Evolutionary conservation across 1,140 invertebrate species (phyloP), one percentile per base, ranked within the genome.

Genomic region (Aphidius ervi): DNA sequence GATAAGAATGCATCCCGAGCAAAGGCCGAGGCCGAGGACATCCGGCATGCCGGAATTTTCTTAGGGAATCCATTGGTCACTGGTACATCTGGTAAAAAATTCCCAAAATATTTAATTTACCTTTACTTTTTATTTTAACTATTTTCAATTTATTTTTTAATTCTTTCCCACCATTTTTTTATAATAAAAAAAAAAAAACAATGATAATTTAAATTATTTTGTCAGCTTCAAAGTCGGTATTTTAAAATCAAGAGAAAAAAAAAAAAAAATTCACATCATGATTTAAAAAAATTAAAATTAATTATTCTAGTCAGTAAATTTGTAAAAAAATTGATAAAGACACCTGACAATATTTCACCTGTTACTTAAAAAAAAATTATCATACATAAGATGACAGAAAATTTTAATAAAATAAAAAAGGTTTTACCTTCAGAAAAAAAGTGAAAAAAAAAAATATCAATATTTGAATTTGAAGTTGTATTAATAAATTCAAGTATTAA

Each of bases 1-100:
- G 74, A 75, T 66, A 70, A 66, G 66, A 66, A 75, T 54, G 59
- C 56, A 52, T 58, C 68, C 47, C 73, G 68, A 65, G 67, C 71
- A 63, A 64, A 67, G 16, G 73, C 73, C 53, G 73, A 76, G 47
- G 72, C 69, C 43, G 72, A 75, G 58, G 72, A 76, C 60, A 71
- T 76, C 59, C 70, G 66, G 59, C 73, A 75, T 58, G 70, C 67
- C 16, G 67, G 70, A 8, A 61, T 74, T 23, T 75, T 75, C 67
- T 63, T 76, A 45, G 74, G 73, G 61, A 73, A 68, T 61, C 73
- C 74, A 9, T 37, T 71, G 52, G 67, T 77, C 58, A 71, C 61
- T 50, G 71, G 73, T 53, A 71, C 73, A 39, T 66, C 70, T 63
- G 74, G 73, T 76, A 57, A 67, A 58, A 43, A 58, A 63, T 62